Percentiles rank a stretch among this genome's conserved stretches.
These are phyloP conservation scores for Drosophila mayri DNA, from an alignment of 1,140 invertebrate species.

Conservation along the genomic window DNA sequence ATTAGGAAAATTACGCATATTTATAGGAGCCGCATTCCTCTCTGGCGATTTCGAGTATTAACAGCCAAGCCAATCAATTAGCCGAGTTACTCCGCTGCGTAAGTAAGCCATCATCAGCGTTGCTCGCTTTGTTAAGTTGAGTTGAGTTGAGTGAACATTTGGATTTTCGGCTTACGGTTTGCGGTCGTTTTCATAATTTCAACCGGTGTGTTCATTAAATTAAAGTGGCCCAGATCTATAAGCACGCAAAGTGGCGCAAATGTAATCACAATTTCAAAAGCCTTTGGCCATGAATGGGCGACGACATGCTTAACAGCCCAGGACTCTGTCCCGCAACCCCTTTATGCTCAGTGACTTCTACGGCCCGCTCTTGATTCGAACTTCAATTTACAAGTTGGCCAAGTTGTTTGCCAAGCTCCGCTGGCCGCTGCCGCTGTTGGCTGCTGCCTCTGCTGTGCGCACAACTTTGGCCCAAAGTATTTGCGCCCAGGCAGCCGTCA, in stretches of 20 bases:
- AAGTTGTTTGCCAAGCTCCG: constrained; percentile 73
- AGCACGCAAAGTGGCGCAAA: constrained; percentile 70
- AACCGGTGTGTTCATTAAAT: constrained; percentile 66
- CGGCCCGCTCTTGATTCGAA: constrained; percentile 58
- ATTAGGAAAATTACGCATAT: constrained; percentile 3
- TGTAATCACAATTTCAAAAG: constrained; percentile 65
- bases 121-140: constrained; percentile 18
- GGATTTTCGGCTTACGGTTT: constrained; percentile 27
- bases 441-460: constrained; percentile 11
- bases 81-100: constrained; percentile 20
- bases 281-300: constrained; percentile 55
- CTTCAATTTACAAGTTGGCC: constrained; percentile 80
- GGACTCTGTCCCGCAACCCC: constrained; percentile 3
- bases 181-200: constrained; percentile 62
- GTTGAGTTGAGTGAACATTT: constrained; percentile 20
- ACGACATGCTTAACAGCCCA: constrained; percentile 63
- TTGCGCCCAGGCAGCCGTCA: constrained; percentile 49
- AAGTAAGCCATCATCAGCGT: constrained; percentile 9
- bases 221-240: constrained; percentile 75
- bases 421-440: constrained; percentile 6
- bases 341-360: constrained; percentile 4
- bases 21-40: constrained; percentile 9
- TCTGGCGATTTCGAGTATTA: background rate
- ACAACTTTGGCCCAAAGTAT: constrained; percentile 49
- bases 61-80: constrained; percentile 26